Percentiles rank a stretch among this genome's conserved stretches.
Conservation (phyloP, 2,888 invertebrate genomes). For the Ryuthela nishihirai region DNA sequence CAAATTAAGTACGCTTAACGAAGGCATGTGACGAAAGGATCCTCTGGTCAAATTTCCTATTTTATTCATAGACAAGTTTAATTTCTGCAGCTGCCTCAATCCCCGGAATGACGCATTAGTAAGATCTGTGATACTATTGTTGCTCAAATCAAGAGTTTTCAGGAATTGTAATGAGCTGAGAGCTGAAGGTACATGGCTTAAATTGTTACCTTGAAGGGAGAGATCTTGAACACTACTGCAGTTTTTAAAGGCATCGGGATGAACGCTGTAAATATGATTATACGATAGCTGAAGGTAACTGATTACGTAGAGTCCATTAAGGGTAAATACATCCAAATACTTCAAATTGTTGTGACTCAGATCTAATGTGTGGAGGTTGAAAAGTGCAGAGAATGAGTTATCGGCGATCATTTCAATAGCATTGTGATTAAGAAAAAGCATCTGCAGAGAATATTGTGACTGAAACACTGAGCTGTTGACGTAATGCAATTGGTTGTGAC, state of each 20-base stretch:
- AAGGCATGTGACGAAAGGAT: constrained; percentile 70
- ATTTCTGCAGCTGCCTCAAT: constrained; percentile 77
- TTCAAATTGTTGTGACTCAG: constrained; percentile 80
- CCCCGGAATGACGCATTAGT: constrained; percentile 78
- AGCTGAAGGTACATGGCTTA: constrained; percentile 74
- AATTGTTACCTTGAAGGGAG: constrained; percentile 80
- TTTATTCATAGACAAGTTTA: constrained; percentile 84
- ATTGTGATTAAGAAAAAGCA: constrained; percentile 79
- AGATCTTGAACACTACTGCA: constrained; percentile 85
- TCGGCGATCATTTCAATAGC: constrained; percentile 76
- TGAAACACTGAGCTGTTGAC: constrained; percentile 78
- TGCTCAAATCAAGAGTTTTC: constrained; percentile 83
- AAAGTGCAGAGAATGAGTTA: constrained; percentile 85
- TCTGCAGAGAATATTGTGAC: constrained; percentile 79
- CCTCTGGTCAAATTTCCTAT: constrained; percentile 75
- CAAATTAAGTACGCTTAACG: constrained; percentile 69
- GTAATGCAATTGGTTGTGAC: constrained; percentile 74
- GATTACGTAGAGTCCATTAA: constrained; percentile 82
- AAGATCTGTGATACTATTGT: constrained; percentile 77
- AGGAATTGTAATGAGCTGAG: constrained; percentile 79
- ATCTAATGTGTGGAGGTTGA: constrained; percentile 82
- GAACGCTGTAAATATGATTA: constrained; percentile 75
- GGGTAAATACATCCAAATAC: constrained; percentile 76
- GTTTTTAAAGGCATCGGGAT: constrained; percentile 83
- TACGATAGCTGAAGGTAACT: constrained; percentile 80